Base-by-base conservation (phyloP, 2,113 vertebrate species). In the Brachyhypopomus gauderio region DNA sequence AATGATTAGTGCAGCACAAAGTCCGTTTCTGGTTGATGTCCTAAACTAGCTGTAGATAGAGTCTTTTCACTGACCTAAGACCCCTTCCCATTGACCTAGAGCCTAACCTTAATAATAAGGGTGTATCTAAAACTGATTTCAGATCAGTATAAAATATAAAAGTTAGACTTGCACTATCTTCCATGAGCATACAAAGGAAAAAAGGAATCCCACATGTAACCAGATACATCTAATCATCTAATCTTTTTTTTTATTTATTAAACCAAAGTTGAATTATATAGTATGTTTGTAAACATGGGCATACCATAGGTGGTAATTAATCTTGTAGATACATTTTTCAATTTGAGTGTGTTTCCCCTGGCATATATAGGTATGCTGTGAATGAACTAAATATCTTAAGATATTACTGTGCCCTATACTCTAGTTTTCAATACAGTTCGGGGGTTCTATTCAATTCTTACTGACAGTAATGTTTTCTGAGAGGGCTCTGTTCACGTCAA, bases 351-450 rank as follows among this genome's bases (percentile, higher is more conserved):
- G n/a, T 20, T 64, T 66, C 59, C 67, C 41, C 23, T 62, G n/a
- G 17, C 16, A 41, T 76, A 38, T 56, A 27, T 20, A 80, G 48
- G 25, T 62, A 70, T 56, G 66, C 23, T 76, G 4, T 77, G 74
- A 70, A 76, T 71, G 79, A 80, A 84, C 41, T 27, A 4, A 20
- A 56, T 48, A 62, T 62, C 45, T 52, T 41, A 7, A 69, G 56
- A 56, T 41, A 48, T 48, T 74, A 23, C 70, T 0, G 60, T 12
- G 34, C 55, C 72, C 41, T 64, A 8, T 5, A 14, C 6, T 73
- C 36, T 12, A 23, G 1, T 66, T 66, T n/a, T 20, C 1, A 38
- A 62, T 64, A 36, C n/a, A 59, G 8, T 41, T 67, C 5, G 23
- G 6, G 6, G 0, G 45, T 52, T 52, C 2, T 52, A 52, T 52